These are phyloP conservation scores for Melolontha melolontha DNA, from an alignment of 2,888 invertebrate genomes.

Conservation along the genomic window DNA sequence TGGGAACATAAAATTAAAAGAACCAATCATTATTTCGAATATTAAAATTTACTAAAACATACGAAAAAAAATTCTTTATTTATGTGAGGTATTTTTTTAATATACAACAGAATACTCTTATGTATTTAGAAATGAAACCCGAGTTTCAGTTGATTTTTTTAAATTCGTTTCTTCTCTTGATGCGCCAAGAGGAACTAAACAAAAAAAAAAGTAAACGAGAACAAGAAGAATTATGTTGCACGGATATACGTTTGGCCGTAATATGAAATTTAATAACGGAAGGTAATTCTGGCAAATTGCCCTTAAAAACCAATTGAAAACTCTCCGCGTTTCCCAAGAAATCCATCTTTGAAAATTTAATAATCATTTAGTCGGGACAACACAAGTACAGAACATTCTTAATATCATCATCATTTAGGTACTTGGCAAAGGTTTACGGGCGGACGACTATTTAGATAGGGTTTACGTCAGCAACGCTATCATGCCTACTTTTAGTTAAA, in stretches of 20 bases:
- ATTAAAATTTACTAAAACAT: too few relatives aligned
- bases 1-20: too few relatives aligned
- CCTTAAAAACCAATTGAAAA: conserved; percentile 32
- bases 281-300: conserved; percentile 38
- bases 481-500: not conserved
- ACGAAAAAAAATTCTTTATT: too few relatives aligned
- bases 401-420: conserved; percentile 35
- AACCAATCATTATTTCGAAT: too few relatives aligned
- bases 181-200: too few relatives aligned
- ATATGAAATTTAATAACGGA: conserved; percentile 40
- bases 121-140: too few relatives aligned
- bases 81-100: too few relatives aligned
- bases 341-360: conserved; percentile 39
- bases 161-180: too few relatives aligned
- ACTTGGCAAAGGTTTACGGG: conserved; percentile 35
- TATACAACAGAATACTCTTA: too few relatives aligned
- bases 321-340: conserved; percentile 27
- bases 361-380: conserved; percentile 34
- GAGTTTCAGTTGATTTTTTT: too few relatives aligned
- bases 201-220: too few relatives aligned
- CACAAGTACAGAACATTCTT: conserved; percentile 27
- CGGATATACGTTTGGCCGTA: conserved; percentile 2
- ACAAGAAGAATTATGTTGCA: too few relatives aligned
- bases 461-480: not conserved
- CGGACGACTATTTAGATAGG: not conserved